Percentiles rank a stretch among this genome's conserved stretches.
Evolutionary conservation across 1,140 invertebrate genomes (phyloP).

Genomic region (Galendromus occidentalis): DNA sequence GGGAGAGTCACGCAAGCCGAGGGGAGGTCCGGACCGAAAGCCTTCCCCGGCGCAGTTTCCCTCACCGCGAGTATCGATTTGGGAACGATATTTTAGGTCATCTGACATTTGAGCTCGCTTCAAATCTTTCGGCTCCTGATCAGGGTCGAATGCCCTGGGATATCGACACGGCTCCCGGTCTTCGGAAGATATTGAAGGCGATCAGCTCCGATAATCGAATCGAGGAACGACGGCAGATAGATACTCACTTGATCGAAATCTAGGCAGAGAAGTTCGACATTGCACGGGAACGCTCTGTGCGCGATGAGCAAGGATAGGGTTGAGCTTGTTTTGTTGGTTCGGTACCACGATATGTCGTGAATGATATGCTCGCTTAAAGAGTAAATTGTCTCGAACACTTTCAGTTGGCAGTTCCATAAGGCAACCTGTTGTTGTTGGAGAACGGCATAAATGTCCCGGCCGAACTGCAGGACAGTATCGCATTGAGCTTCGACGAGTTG

Average conservation of each 20-base stretch:
- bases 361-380: neutral
- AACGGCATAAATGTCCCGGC: neutral
- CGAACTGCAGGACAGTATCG: neutral
- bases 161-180: too few species aligned
- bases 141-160: too few species aligned
- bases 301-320: neutral
- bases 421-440: conserved; percentile 1
- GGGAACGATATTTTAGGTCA: too few species aligned
- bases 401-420: conserved; percentile 9
- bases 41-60: too few species aligned
- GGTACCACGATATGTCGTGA: conserved; percentile 8
- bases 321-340: neutral
- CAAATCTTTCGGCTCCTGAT: too few species aligned
- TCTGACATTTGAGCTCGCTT: too few species aligned
- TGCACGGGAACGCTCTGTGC: conserved; percentile 1
- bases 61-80: too few species aligned
- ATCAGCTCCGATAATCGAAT: too few species aligned
- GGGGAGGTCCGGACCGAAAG: too few species aligned
- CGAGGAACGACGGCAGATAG: too few species aligned
- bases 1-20: too few species aligned
- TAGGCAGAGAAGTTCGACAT: neutral
- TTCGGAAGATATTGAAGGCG: too few species aligned
- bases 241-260: neutral
- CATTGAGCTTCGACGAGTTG: conserved; percentile 9
- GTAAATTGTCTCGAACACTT: neutral